Conservation (phyloP, 2,888 invertebrate genomes). For the Melinopterus prodromus region DNA sequence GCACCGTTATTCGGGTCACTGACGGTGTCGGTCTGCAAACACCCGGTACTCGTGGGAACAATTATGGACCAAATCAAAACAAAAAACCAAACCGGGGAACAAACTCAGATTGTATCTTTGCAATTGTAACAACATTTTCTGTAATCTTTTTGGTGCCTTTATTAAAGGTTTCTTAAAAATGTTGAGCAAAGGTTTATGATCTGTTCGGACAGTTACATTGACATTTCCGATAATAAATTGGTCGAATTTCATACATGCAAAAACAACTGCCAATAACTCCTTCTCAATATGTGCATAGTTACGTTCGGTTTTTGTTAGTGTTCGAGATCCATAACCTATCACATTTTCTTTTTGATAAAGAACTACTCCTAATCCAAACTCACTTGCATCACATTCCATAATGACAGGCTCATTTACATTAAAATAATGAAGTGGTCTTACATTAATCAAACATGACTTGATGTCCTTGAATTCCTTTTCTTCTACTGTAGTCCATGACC, state of each 20-base stretch:
- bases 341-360: slow-evolving; percentile 42
- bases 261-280: slow-evolving; percentile 38
- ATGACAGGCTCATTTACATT: slow-evolving; percentile 25
- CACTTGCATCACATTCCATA: slow-evolving; percentile 31
- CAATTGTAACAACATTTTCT: slow-evolving; percentile 32
- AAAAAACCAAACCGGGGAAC: no score
- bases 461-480: neutral
- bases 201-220: slow-evolving; percentile 39
- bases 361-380: slow-evolving; percentile 40
- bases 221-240: slow-evolving; percentile 40
- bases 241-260: slow-evolving; percentile 40
- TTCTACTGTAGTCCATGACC: neutral
- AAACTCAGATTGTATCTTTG: slow-evolving; percentile 32
- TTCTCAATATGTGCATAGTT: slow-evolving; percentile 37
- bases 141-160: slow-evolving; percentile 32
- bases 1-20: no score
- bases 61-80: no score
- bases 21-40: no score
- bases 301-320: slow-evolving; percentile 32
- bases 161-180: slow-evolving; percentile 21
- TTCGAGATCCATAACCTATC: slow-evolving; percentile 43
- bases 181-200: slow-evolving; percentile 40
- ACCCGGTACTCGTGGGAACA: no score
- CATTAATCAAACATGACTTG: neutral
- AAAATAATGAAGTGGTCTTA: slow-evolving; percentile 28